Conservation (phyloP, 2,888 invertebrate genomes). For the Pseudanteris insignis region DNA sequence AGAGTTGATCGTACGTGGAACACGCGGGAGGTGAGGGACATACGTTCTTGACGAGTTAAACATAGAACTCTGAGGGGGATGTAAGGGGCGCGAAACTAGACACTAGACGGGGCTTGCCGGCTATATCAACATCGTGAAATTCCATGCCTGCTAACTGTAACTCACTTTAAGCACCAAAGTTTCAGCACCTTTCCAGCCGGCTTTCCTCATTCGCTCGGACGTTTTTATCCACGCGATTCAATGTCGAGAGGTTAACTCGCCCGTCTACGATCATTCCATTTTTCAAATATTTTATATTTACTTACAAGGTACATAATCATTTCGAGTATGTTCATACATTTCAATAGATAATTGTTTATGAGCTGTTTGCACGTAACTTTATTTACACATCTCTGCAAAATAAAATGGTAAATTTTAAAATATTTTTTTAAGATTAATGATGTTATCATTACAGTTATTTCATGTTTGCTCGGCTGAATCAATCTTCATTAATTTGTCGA, state of each 20-base stretch:
- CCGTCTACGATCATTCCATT: not conserved
- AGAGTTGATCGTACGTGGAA: not conserved
- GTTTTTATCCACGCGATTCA: conserved; percentile 32
- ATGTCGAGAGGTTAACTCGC: conserved; percentile 40
- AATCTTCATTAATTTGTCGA: too few species aligned
- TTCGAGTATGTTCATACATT: too few species aligned
- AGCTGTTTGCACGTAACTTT: too few species aligned
- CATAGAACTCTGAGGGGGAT: not conserved
- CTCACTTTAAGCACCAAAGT: conserved; percentile 47
- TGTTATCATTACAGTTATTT: too few species aligned
- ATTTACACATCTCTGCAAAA: too few species aligned
- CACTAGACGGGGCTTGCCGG: conserved; percentile 31
- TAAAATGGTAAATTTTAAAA: too few species aligned
- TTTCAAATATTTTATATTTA: too few species aligned
- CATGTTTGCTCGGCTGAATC: too few species aligned
- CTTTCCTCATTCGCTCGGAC: conserved; percentile 30
- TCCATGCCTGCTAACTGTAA: conserved; percentile 45
- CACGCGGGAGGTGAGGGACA: conserved; percentile 3
- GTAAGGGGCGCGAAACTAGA: conserved; percentile 15
- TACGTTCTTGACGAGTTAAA: too few species aligned
- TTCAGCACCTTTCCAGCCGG: conserved; percentile 40
- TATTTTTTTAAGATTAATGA: too few species aligned
- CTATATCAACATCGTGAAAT: conserved; percentile 45
- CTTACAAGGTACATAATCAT: too few species aligned
- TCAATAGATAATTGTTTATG: too few species aligned